Percentiles rank a stretch among this genome's conserved stretches.
These are phyloP conservation scores for Anoplius nigerrimus DNA, from an alignment of 2,888 invertebrate genomes.

Conservation along the genomic window DNA sequence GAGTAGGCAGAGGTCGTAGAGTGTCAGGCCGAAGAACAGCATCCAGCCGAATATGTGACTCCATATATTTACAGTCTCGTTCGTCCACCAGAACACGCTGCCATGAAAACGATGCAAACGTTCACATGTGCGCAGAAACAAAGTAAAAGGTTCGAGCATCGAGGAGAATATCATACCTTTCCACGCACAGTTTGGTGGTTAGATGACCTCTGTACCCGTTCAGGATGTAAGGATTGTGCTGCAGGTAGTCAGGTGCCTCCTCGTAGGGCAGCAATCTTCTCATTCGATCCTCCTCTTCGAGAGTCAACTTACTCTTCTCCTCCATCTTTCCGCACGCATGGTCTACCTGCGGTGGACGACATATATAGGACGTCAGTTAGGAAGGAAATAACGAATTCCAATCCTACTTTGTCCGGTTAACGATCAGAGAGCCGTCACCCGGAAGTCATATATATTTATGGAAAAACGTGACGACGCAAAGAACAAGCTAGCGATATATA, in stretches of 20 bases:
- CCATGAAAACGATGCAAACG: too few relatives aligned
- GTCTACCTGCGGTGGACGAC: not conserved
- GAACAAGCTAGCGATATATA: too few relatives aligned
- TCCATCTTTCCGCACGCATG: not conserved
- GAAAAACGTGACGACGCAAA: too few relatives aligned
- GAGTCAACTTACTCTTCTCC: conserved; percentile 58
- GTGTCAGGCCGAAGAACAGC: conserved; percentile 87
- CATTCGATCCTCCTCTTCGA: conserved; percentile 68
- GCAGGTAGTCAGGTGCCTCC: conserved; percentile 88
- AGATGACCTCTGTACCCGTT: conserved; percentile 90
- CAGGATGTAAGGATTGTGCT: conserved; percentile 90
- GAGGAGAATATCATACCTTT: conserved; percentile 81
- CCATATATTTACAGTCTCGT: conserved; percentile 98
- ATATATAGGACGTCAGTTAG: too few relatives aligned
- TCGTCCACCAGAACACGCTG: conserved; percentile 97
- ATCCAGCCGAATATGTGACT: conserved; percentile 93
- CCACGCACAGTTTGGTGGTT: conserved; percentile 88
- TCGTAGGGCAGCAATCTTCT: conserved; percentile 72
- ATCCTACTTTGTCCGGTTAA: too few relatives aligned
- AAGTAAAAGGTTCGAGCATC: too few relatives aligned
- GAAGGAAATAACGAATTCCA: too few relatives aligned
- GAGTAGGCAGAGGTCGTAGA: conserved; percentile 88
- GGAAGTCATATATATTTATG: too few relatives aligned
- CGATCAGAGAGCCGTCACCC: too few relatives aligned
- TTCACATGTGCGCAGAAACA: too few relatives aligned